Evolutionary conservation across 2,113 vertebrate species (phyloP).

Genomic region (Tichodroma muraria): DNA sequence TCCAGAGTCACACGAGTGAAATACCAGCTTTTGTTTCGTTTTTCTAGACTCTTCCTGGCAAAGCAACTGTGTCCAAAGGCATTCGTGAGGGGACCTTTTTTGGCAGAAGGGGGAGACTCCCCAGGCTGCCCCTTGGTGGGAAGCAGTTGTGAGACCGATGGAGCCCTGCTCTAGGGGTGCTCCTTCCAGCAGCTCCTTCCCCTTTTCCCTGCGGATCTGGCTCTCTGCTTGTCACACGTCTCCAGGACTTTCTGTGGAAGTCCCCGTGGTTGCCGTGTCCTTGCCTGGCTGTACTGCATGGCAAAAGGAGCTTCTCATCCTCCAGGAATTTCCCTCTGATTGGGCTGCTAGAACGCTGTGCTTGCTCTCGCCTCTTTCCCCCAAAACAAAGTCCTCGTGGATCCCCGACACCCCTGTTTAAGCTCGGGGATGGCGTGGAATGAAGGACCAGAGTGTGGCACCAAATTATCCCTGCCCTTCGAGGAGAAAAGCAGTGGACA

Average conservation of each 20-base stretch:
- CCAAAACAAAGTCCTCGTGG: not conserved
- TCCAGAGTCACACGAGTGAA: not conserved
- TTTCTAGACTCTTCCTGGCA: constrained; percentile 41
- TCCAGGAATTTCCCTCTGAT: not conserved
- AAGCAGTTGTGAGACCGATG: accelerated
- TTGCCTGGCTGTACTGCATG: not conserved
- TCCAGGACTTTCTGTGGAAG: not conserved
- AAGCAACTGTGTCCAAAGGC: not conserved
- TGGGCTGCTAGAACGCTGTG: not conserved
- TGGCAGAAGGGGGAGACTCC: not conserved
- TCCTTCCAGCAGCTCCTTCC: not conserved
- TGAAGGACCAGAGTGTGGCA: not conserved
- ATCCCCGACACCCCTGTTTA: not conserved
- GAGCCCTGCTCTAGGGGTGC: not conserved
- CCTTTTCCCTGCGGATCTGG: not conserved
- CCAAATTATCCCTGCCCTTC: not conserved
- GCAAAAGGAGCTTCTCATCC: not conserved
- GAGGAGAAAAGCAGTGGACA: not conserved
- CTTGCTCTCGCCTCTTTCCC: not conserved
- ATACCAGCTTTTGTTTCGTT: not conserved
- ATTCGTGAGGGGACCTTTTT: not conserved
- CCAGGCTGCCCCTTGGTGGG: not conserved
- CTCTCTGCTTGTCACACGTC: not conserved
- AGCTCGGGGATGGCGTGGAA: accelerated
- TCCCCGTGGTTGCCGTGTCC: accelerated